Evolutionary conservation across 2,113 vertebrate species (phyloP).

Genomic region (Lepidothrix coronata): DNA sequence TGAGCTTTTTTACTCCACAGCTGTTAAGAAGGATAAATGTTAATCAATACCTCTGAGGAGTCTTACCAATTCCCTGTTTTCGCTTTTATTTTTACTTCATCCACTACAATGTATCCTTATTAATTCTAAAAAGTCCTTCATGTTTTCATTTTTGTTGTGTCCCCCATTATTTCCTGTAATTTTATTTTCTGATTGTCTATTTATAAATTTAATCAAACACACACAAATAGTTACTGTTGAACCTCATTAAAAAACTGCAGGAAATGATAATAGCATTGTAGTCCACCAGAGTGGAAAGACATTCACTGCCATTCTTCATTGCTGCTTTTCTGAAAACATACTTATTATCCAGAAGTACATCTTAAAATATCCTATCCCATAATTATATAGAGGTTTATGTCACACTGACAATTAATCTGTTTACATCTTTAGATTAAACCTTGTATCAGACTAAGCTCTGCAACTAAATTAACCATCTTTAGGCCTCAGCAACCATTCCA

Average conservation of each 20-base stretch:
- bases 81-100: neutral
- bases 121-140: neutral
- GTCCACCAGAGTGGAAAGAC: neutral
- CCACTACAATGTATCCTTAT: neutral
- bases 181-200: neutral
- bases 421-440: neutral
- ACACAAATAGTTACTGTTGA: neutral
- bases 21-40: neutral
- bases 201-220: constrained; percentile 7
- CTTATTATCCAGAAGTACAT: neutral
- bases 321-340: neutral
- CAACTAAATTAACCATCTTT: neutral
- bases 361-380: neutral
- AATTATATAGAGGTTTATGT: neutral
- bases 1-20: neutral
- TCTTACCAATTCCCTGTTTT: neutral
- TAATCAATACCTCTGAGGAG: neutral
- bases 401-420: neutral
- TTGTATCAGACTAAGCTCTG: neutral
- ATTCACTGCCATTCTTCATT: neutral
- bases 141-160: neutral
- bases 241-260: constrained; percentile 20
- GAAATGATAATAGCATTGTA: neutral
- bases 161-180: neutral
- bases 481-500: neutral